Conservation (phyloP, 30 jellyfish, hydroid and myxozoan genomes). For the Phacellophora camtschatica region DNA sequence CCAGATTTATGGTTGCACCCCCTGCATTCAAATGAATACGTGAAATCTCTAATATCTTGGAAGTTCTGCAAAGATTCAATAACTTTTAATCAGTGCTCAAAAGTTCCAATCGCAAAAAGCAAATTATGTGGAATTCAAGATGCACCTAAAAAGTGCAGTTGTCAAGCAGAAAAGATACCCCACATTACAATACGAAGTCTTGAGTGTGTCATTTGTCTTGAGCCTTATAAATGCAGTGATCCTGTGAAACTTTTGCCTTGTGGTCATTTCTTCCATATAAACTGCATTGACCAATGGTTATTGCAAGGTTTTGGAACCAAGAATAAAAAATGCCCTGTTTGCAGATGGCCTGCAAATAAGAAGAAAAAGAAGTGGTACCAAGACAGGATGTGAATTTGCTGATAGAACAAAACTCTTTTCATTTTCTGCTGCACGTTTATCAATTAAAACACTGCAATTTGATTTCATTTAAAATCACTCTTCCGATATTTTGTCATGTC, state of each 20-base stretch:
- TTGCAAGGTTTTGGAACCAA: constrained; percentile 19
- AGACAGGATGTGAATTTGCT: too few relatives aligned
- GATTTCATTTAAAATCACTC: too few relatives aligned
- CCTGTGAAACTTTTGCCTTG: constrained; percentile 81
- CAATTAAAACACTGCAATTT: too few relatives aligned
- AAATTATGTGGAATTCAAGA: neutral
- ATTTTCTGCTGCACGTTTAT: too few relatives aligned
- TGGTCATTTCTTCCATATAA: constrained; percentile 82
- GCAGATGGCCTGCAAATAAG: constrained; percentile 91
- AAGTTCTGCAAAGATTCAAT: constrained; percentile 42
- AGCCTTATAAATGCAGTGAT: constrained; percentile 62
- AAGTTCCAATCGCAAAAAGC: neutral
- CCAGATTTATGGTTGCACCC: constrained; percentile 96
- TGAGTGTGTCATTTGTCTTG: constrained; percentile 88
- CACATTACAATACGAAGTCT: constrained; percentile 1
- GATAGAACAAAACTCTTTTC: too few relatives aligned
- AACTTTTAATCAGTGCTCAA: neutral
- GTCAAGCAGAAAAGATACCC: constrained; percentile 20
- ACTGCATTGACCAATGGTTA: constrained; percentile 81
- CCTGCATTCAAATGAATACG: constrained; percentile 59
- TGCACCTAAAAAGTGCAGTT: neutral
- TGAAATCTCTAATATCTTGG: constrained; percentile 64
- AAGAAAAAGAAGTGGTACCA: constrained; percentile 5
- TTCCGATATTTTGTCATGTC: too few relatives aligned
- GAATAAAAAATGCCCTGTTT: constrained; percentile 80